Evolutionary conservation across 1,140 invertebrate species (phyloP).

Genomic region (Polyergus mexicanus): DNA sequence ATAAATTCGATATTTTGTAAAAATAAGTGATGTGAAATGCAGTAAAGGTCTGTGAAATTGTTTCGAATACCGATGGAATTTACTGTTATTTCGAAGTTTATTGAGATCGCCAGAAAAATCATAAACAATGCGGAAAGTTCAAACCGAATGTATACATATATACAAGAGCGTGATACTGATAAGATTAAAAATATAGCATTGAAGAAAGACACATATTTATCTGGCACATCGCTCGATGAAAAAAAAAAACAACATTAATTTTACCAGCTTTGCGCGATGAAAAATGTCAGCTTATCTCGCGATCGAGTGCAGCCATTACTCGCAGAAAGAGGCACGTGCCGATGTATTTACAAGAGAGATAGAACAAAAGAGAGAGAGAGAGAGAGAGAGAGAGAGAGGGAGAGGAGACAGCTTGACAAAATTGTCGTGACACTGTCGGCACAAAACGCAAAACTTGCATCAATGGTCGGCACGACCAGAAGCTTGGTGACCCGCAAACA

Average conservation of each 20-base stretch:
- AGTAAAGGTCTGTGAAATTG: neutral
- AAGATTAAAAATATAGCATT: conserved; percentile 4
- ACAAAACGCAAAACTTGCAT: no score
- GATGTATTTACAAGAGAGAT: neutral
- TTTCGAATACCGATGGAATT: neutral
- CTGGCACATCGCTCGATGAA: neutral
- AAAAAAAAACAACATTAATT: conserved; percentile 7
- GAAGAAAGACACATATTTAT: conserved; percentile 5
- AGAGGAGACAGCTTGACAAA: conserved; percentile 44
- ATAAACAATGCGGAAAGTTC: neutral
- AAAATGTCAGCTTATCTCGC: neutral
- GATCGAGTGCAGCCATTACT: conserved; percentile 19
- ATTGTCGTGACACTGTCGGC: conserved; percentile 68
- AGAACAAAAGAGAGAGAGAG: neutral
- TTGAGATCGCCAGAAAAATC: neutral
- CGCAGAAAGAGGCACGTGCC: conserved; percentile 20
- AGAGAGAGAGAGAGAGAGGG: no score
- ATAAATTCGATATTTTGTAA: neutral
- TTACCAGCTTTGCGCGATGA: conserved; percentile 13
- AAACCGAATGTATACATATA: neutral
- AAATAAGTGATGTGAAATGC: neutral
- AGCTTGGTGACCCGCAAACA: conserved; percentile 76
- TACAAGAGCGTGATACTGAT: neutral
- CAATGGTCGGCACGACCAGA: no score
- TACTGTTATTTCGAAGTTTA: neutral